Conservation (phyloP, 2,888 invertebrate species). For the Callyntrura guangdongensis region DNA sequence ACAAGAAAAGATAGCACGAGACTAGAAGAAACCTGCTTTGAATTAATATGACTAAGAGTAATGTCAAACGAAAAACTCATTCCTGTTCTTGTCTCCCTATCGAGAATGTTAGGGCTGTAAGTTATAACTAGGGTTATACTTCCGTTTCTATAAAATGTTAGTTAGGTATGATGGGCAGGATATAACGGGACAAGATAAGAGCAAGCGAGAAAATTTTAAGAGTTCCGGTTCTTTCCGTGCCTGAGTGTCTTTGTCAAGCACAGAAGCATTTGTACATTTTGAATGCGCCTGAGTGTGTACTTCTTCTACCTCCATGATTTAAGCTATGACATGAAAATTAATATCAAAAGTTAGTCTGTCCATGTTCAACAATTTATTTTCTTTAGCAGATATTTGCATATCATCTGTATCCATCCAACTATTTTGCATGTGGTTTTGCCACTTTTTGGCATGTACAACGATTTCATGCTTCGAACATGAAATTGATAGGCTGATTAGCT, state of each 20-base stretch:
- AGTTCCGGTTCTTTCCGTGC: background rate
- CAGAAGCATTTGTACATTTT: background rate
- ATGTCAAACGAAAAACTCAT: constrained; percentile 10
- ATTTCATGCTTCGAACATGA: too few relatives aligned
- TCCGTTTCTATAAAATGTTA: too few relatives aligned
- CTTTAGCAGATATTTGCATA: background rate
- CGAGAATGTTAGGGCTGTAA: too few relatives aligned
- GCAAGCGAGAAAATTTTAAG: too few relatives aligned
- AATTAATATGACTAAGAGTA: constrained; percentile 23
- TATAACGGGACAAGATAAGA: too few relatives aligned
- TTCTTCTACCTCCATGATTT: background rate
- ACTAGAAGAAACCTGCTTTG: constrained; percentile 9
- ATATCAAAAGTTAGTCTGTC: background rate
- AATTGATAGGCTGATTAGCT: too few relatives aligned
- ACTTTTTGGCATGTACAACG: too few relatives aligned
- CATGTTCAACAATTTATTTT: too few relatives aligned
- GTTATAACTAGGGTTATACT: too few relatives aligned
- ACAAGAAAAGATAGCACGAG: background rate
- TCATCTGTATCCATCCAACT: background rate
- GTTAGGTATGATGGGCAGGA: too few relatives aligned
- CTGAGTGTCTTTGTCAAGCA: background rate
- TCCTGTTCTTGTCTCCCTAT: too few relatives aligned
- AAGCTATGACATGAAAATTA: background rate
- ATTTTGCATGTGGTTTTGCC: too few relatives aligned
- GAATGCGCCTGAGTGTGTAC: background rate